A percentile compares a stretch with the other conserved stretches of the same genome.
These are phyloP conservation scores for Nyleta sp. DNA, from an alignment of 2,888 invertebrate species.

Conservation along the genomic window DNA sequence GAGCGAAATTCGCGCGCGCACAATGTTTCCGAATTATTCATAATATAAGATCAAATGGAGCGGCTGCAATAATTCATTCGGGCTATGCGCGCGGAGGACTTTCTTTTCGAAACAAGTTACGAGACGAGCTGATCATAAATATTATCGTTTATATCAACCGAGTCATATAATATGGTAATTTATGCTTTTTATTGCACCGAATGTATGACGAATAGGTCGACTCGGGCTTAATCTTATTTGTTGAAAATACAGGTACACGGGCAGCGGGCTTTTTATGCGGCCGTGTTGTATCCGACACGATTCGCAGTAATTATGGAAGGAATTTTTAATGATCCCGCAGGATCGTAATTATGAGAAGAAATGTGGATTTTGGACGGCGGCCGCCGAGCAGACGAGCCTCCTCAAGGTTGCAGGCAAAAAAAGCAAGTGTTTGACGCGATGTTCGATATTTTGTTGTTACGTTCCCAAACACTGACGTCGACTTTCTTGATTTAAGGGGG, in stretches of 20 bases:
- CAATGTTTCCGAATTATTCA: conserved; percentile 66
- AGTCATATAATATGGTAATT: conserved; percentile 65
- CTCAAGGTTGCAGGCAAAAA: conserved; percentile 32
- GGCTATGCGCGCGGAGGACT: conserved; percentile 58
- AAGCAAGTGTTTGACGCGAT: conserved; percentile 30
- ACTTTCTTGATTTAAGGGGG: conserved; percentile 1
- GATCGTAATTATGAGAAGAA: conserved; percentile 55
- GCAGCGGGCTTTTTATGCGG: conserved; percentile 37
- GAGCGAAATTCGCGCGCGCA: conserved; percentile 57
- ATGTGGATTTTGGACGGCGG: conserved; percentile 53
- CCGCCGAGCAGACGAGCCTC: conserved; percentile 32
- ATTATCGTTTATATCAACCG: conserved; percentile 64
- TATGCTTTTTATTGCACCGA: conserved; percentile 65
- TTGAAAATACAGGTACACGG: conserved; percentile 47
- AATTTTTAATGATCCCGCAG: conserved; percentile 54
- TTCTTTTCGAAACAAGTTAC: conserved; percentile 65
- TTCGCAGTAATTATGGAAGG: conserved; percentile 54
- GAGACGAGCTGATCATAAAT: conserved; percentile 65
- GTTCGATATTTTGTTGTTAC: conserved; percentile 22
- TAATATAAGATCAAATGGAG: conserved; percentile 66
- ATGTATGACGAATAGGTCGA: conserved; percentile 64
- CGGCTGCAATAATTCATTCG: conserved; percentile 63
- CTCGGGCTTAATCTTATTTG: conserved; percentile 58
- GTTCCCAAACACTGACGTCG: not conserved
- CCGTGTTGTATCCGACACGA: conserved; percentile 49